A percentile compares a stretch with the other conserved stretches of the same genome.
Evolutionary conservation across 2,888 invertebrate species (phyloP).

Genomic region (Agrochola litura): DNA sequence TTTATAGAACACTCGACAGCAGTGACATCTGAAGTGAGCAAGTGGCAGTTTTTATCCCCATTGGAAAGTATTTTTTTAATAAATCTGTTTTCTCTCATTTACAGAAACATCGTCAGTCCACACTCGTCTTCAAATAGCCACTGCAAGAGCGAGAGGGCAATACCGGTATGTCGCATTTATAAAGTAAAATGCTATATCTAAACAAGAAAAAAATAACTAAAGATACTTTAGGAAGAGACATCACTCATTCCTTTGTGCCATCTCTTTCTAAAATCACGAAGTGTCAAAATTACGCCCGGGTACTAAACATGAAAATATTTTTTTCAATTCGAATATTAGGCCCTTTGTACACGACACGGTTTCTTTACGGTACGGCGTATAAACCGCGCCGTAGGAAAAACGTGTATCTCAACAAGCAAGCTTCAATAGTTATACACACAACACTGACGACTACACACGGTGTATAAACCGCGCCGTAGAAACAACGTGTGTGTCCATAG

Average conservation of each 20-base stretch:
- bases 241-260: not conserved
- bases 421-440: too few species aligned
- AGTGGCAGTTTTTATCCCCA: not conserved
- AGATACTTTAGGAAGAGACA: not conserved
- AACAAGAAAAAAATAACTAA: not conserved
- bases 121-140: slow-evolving; percentile 87
- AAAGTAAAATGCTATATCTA: not conserved
- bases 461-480: not conserved
- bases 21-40: not conserved
- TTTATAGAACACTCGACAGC: not conserved
- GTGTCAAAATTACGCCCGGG: not conserved
- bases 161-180: slow-evolving; percentile 78
- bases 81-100: not conserved
- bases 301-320: too few species aligned
- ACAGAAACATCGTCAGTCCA: slow-evolving; percentile 87
- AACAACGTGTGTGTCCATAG: not conserved
- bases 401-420: not conserved
- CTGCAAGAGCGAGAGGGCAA: slow-evolving; percentile 86
- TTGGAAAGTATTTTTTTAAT: not conserved
- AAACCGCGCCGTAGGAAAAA: not conserved
- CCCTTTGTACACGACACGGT: not conserved
- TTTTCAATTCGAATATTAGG: not conserved
- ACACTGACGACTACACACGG: too few species aligned
- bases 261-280: not conserved
- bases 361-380: not conserved